Base-by-base conservation (phyloP, 2,113 vertebrate species). In the Gasterosteus aculeatus region DNA sequence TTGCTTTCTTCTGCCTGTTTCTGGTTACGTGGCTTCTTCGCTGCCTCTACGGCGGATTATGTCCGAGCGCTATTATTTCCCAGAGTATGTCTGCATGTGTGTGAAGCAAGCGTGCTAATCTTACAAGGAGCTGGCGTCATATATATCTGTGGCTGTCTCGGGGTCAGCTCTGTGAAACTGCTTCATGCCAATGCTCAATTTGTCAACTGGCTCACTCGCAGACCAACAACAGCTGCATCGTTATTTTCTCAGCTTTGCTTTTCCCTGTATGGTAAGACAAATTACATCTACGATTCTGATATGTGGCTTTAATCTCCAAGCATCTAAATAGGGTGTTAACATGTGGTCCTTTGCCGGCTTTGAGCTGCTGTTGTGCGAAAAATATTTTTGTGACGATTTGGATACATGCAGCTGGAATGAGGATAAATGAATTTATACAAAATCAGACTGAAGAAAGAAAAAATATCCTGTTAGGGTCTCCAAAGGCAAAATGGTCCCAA, bases 71-170 rank as follows among this genome's bases (percentile, higher is more conserved):
- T 73, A 81, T 80, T 81, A 84, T 84, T 82, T 77, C 70, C 26
- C 70, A 41, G 42, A 22, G 51, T 51, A 26, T 57, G n/a, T 39
- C 8, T 59, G 69, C 19, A 56, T 63, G 26, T 59, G 60, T 44
- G 39, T 75, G 67, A 80, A 67, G 11, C 47, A 38, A 33, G 63
- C 0, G 7, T 60, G 31, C 41, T 59, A 11, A 75, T 81, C 82
- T 89, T 81, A 69, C 80, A 82, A 87, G 87, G 26, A 70, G 47
- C 14, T 7, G 46, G 59, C 57, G 80, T 86, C 77, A 91, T n/a
- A 51, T 73, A 72, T 87, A 83, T 88, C 83, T 54, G 59, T 29
- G 64, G 47, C 53, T 71, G n/a, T 58, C 9, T 12, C 16, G 56
- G 42, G 8, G 53, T 58, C 16, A 58, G 2, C 60, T 31, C 72